Evolutionary conservation across 2,113 vertebrate genomes (phyloP), one percentile per base, ranked within the genome.

Genomic region (Chloropsis hardwickii): DNA sequence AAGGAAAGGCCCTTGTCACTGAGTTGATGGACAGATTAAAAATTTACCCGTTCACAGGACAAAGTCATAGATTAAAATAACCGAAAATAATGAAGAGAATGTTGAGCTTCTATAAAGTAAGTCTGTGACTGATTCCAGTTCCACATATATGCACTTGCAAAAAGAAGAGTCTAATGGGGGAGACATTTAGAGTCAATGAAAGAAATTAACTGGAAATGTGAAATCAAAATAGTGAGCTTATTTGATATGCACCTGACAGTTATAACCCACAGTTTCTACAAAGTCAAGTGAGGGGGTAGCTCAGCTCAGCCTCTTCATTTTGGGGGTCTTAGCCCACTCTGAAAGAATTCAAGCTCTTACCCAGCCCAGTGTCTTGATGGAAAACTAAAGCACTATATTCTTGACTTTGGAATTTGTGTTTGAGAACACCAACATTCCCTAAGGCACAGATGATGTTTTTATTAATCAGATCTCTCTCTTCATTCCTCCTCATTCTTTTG

Each of bases 351-450:
- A 58, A 61, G 22, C 44, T 70, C 72, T 81, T 53, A n/a, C 35
- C 33, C 47, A 83, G 47, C 20, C 45, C 27, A 9, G 19, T 57
- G 82, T 54, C 60, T 31, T 58, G 42, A 28, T 58, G 72, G 60
- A 78, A 92, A 94, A 74, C 24, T 62, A 81, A 94, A 90, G 42
- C 60, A 82, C 45, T 16, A 5, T 33, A n/a, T 74, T 91, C 80
- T 92, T 90, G 24, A 76, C 57, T 76, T 37, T 47, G 88, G 71
- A 88, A 94, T 81, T 81, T 57, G 64, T 71, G 29, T 60, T 90
- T 84, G 83, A 84, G 86, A 86, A 60, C 60, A 64, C 15, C 53
- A 86, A 50, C 42, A 6, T 73, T 51, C 64, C 80, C 86, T 57
- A 33, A 78, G 77, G 86, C 20, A 4, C 17, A 86, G 56, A 28